These are phyloP conservation scores for Drosophila colorata DNA, from an alignment of 2,888 invertebrate species.

Conservation along the genomic window DNA sequence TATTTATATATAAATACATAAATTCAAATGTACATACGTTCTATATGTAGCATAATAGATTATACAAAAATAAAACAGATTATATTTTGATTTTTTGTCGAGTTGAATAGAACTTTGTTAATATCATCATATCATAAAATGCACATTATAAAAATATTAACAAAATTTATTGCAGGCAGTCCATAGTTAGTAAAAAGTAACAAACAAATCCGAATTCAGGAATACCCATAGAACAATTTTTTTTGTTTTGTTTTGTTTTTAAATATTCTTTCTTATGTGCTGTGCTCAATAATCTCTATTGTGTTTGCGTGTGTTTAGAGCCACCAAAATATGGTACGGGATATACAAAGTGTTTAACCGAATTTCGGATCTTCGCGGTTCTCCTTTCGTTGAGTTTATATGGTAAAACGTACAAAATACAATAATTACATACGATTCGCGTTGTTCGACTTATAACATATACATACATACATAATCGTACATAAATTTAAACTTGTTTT, in stretches of 20 bases:
- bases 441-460: constrained; percentile 39
- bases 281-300: constrained; percentile 51
- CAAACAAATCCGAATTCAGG: constrained; percentile 76
- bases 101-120: constrained; percentile 83
- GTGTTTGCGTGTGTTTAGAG: constrained; percentile 19
- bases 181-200: constrained; percentile 79
- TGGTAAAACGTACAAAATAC: constrained; percentile 45
- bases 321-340: constrained; percentile 33
- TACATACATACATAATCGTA: constrained; percentile 27
- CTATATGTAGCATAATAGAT: constrained; percentile 63
- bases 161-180: constrained; percentile 85
- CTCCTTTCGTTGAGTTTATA: constrained; percentile 43
- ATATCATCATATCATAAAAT: constrained; percentile 81
- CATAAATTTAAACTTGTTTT: constrained; percentile 22
- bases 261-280: constrained; percentile 46
- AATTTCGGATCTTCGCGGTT: constrained; percentile 36
- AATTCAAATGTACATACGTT: constrained; percentile 65
- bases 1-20: constrained; percentile 52
- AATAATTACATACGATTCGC: constrained; percentile 32
- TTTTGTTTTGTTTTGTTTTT: constrained; percentile 7
- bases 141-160: constrained; percentile 82
- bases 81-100: constrained; percentile 80
- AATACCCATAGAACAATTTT: constrained; percentile 52
- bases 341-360: constrained; percentile 37
- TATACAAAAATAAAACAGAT: constrained; percentile 81